A percentile compares a stretch with the other conserved stretches of the same genome.
Conservation (phyloP, 2,888 invertebrate species). For the Epsilonema sp. region DNA sequence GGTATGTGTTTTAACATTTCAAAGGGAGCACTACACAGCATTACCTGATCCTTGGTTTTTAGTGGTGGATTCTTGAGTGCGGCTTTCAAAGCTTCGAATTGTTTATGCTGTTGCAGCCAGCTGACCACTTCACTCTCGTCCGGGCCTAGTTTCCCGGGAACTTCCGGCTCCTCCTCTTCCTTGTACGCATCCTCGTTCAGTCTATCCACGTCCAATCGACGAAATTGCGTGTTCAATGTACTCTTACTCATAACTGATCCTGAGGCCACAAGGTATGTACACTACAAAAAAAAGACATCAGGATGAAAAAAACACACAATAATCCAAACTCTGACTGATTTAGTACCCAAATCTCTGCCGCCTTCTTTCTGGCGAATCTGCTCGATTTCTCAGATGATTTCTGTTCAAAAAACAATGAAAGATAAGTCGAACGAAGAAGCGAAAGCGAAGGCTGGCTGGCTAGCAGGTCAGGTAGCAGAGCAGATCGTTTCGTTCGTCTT, state of each 20-base stretch:
- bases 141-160: constrained; percentile 50
- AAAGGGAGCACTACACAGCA: too few species aligned
- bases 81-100: constrained; percentile 57
- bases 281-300: neutral
- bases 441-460: too few species aligned
- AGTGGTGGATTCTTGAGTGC: constrained; percentile 73
- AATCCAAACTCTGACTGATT: too few species aligned
- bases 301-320: neutral
- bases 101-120: constrained; percentile 12
- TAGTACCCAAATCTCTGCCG: too few species aligned
- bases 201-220: constrained; percentile 35
- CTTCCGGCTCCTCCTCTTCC: constrained; percentile 54
- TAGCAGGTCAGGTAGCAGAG: too few species aligned
- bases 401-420: too few species aligned
- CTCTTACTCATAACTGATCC: neutral
- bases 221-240: neutral
- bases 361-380: too few species aligned
- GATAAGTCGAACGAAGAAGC: too few species aligned
- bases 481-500: too few species aligned
- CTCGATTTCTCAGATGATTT: too few species aligned
- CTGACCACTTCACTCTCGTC: constrained; percentile 61
- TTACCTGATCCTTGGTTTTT: constrained; percentile 49
- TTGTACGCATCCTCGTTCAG: constrained; percentile 89
- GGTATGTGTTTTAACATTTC: too few species aligned
- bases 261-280: neutral